Percentiles rank a stretch among this genome's conserved stretches.
These are phyloP conservation scores for Tricholaema leucomelas DNA, from an alignment of 2,113 vertebrate genomes.

Conservation along the genomic window DNA sequence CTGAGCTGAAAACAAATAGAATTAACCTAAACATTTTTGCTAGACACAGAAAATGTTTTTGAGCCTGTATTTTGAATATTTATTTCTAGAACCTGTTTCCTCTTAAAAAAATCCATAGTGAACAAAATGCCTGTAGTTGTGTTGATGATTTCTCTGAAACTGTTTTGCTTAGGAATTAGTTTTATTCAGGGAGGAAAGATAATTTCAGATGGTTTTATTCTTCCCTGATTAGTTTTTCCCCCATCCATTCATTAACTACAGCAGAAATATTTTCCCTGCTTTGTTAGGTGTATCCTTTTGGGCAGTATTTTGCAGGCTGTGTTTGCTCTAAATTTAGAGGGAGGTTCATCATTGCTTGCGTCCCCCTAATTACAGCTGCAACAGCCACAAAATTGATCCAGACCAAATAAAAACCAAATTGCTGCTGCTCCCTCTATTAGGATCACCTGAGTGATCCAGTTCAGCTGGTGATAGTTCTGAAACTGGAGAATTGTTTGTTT, in stretches of 20 bases:
- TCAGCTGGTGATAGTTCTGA: background rate
- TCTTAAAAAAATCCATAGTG: background rate
- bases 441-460: constrained; percentile 11
- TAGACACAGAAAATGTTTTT: background rate
- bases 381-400: constrained; percentile 13
- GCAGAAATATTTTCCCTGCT: constrained; percentile 17
- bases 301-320: background rate
- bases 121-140: background rate
- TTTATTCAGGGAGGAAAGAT: background rate
- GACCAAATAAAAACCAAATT: constrained; percentile 24
- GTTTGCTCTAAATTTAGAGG: background rate
- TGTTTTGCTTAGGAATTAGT: background rate
- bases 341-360: background rate
- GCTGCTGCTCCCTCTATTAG: background rate
- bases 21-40: background rate
- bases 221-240: background rate
- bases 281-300: constrained; percentile 30
- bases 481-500: background rate
- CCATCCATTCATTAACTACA: background rate
- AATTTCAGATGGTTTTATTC: background rate
- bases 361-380: constrained; percentile 22
- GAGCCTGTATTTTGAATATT: background rate
- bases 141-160: background rate
- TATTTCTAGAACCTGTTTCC: background rate
- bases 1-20: background rate